These are phyloP conservation scores for Falco novaeseelandiae DNA, from an alignment of 2,797 vertebrate genomes.

Conservation along the genomic window DNA sequence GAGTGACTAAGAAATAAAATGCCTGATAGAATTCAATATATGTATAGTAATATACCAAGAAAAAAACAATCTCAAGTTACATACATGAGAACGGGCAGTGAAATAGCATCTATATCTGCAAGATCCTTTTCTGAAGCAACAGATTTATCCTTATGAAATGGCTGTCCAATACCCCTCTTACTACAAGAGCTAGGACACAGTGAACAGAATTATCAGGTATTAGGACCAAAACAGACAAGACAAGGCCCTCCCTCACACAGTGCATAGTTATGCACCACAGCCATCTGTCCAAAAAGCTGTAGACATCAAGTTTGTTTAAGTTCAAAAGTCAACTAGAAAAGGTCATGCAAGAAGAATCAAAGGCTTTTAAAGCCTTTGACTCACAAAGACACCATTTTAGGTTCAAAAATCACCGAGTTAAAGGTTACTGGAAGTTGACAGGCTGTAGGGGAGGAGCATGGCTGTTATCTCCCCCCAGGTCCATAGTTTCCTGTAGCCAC, in stretches of 20 bases:
- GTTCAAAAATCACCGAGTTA: neutral
- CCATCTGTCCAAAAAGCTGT: neutral
- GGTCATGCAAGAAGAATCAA: neutral
- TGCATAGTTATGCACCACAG: neutral
- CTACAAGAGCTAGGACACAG: neutral
- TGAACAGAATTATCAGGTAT: neutral
- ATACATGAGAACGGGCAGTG: neutral
- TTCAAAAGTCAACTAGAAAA: neutral
- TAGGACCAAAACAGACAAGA: neutral
- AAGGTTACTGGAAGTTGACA: neutral
- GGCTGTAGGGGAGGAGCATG: accelerated
- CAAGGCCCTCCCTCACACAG: neutral
- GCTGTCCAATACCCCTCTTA: neutral
- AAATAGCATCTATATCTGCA: neutral
- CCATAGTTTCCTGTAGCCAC: neutral
- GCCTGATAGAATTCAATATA: neutral
- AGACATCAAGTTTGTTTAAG: neutral
- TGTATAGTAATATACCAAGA: neutral
- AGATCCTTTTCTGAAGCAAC: neutral
- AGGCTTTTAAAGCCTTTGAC: neutral
- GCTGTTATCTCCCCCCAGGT: neutral
- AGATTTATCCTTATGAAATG: neutral
- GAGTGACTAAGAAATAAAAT: neutral
- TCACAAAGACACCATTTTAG: neutral
- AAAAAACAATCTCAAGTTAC: neutral